phyloP scores from a whole-genome alignment of 2,113 vertebrate genomes.

The Xenus cinereus region DNA sequence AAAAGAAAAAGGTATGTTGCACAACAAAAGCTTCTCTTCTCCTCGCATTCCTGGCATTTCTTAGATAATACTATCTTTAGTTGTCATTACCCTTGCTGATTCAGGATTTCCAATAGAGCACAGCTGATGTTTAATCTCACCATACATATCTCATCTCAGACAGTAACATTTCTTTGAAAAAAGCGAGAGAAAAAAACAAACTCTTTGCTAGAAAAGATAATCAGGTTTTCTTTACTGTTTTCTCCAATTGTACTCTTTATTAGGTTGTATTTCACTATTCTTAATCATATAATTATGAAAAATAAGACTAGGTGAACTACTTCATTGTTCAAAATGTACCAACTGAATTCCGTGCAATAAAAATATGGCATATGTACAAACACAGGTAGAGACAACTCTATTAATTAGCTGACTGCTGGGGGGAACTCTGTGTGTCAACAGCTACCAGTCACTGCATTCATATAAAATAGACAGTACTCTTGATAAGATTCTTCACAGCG shows the following conservation, averaged over 20 bases:
- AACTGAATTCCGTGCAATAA: neutral
- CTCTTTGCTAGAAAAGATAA: neutral
- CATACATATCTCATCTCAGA: neutral
- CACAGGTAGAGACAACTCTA: neutral
- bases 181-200: neutral
- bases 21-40: neutral
- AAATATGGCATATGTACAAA: neutral
- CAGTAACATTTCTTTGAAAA: neutral
- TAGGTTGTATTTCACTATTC: neutral
- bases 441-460: neutral
- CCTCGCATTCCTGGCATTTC: neutral
- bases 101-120: neutral
- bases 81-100: neutral
- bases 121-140: neutral
- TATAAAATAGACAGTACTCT: neutral
- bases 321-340: neutral
- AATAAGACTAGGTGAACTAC: neutral
- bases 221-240: neutral
- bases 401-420: neutral
- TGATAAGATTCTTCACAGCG: neutral
- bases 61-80: neutral
- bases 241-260: neutral
- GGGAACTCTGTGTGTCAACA: neutral
- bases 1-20: neutral
- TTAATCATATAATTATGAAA: neutral